Evolutionary conservation across 2,797 vertebrate genomes (phyloP), one percentile per base, ranked within the genome.

Genomic region (Phrynocephalus vlangalii): DNA sequence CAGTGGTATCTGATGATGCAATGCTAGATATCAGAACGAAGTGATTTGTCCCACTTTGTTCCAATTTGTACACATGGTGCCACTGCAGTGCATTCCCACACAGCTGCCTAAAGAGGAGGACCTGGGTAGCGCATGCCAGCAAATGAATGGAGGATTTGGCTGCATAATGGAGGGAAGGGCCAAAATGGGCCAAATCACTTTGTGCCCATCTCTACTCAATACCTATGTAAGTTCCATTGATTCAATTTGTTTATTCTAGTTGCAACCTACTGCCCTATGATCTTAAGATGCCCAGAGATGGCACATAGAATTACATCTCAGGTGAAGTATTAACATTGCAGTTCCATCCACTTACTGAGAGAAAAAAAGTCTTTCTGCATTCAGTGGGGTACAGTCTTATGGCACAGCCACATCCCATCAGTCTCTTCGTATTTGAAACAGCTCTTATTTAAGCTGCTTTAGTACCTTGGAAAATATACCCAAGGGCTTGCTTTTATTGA

Each of bases 391-490:
- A 26, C 33, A 60, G 30, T 75, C 20, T 63, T 38, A 44, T 56
- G 56, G 28, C 33, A 84, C 52, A 84, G 60, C 1, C 28, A 38
- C 30, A 56, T 48, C 80, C 24, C 24, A 56, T 48, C 5, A 16
- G 30, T 3, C 9, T 72, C 50, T 26, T 73, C 70, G 60, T 16
- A 16, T 20, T 73, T 60, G 75, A 79, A 33, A 68, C 33, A 77
- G 63, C 44, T 26, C 66, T 85, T 50, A 85, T 70, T 79, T 8
- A 88, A 85, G 30, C 75, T 3, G 78, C 30, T n/a, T 82, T 66
- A 77, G 48, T 33, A 77, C n/a, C n/a, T 70, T 82, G 60, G 48
- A 66, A 77, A 83, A 48, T 30, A 87, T 52, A 83, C 38, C 44
- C 44, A 56, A 33, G 71, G n/a, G 86, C 20, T 18, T 38, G 60